These are phyloP conservation scores for Chlorospingus semifuscus DNA, from an alignment of 2,797 vertebrate species.

Conservation along the genomic window DNA sequence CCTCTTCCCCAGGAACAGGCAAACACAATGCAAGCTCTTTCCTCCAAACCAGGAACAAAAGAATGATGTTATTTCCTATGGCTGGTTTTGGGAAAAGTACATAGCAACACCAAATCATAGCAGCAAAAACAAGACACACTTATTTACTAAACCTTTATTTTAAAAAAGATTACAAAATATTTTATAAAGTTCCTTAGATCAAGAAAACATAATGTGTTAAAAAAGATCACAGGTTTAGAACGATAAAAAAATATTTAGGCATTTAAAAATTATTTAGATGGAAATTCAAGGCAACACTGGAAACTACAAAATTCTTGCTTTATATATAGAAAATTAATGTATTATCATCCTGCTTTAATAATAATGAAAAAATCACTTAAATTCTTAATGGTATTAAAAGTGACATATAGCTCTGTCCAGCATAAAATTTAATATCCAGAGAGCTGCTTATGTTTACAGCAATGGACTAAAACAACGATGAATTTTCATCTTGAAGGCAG, in stretches of 20 bases:
- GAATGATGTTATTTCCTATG: constrained; percentile 7
- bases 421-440: not conserved
- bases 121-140: not conserved
- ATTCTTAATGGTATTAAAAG: not conserved
- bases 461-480: not conserved
- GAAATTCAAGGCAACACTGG: not conserved
- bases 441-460: not conserved
- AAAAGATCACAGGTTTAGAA: constrained; percentile 1
- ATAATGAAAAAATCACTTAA: not conserved
- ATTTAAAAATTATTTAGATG: not conserved
- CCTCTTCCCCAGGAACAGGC: not conserved
- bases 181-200: not conserved
- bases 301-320: not conserved
- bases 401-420: not conserved
- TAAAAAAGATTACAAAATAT: not conserved
- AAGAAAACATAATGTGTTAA: not conserved
- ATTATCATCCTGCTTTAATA: not conserved
- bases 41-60: not conserved
- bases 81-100: not conserved
- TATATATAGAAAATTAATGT: not conserved
- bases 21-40: not conserved
- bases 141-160: constrained; percentile 54
- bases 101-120: not conserved
- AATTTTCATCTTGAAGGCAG: not conserved
- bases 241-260: not conserved